Evolutionary conservation across 2,113 vertebrate genomes (phyloP).

Genomic region (Seriola quinqueradiata): DNA sequence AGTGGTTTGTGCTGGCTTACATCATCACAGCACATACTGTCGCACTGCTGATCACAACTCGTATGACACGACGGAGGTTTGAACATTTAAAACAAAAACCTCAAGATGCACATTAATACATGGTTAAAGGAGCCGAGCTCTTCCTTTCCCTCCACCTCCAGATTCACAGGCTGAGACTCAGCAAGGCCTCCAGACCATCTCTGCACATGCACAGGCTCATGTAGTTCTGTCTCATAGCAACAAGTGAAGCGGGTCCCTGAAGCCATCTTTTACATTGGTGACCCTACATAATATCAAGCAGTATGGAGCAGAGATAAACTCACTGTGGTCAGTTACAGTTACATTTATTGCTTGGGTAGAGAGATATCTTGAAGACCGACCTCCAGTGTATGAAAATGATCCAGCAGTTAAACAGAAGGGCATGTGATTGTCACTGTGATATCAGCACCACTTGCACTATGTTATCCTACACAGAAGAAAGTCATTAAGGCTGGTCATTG

Average conservation of each 20-base stretch:
- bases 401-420: not conserved
- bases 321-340: not conserved
- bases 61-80: not conserved
- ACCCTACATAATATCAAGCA: conserved; percentile 54
- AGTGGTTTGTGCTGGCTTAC: not conserved
- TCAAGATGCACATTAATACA: conserved; percentile 21
- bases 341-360: not conserved
- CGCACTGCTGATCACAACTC: not conserved
- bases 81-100: conserved; percentile 9
- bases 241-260: conserved; percentile 79
- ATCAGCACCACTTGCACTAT: not conserved
- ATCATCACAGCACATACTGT: not conserved
- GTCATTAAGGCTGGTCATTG: not conserved
- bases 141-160: conserved; percentile 70
- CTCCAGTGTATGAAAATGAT: not conserved
- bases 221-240: conserved; percentile 84
- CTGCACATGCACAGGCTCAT: conserved; percentile 74
- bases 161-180: conserved; percentile 77
- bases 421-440: not conserved
- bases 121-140: conserved; percentile 47
- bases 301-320: conserved; percentile 24
- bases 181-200: conserved; percentile 77
- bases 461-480: not conserved
- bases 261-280: conserved; percentile 61
- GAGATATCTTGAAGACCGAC: not conserved